Evolutionary conservation across 2,113 vertebrate genomes (phyloP).

Genomic region (Uria aalge): DNA sequence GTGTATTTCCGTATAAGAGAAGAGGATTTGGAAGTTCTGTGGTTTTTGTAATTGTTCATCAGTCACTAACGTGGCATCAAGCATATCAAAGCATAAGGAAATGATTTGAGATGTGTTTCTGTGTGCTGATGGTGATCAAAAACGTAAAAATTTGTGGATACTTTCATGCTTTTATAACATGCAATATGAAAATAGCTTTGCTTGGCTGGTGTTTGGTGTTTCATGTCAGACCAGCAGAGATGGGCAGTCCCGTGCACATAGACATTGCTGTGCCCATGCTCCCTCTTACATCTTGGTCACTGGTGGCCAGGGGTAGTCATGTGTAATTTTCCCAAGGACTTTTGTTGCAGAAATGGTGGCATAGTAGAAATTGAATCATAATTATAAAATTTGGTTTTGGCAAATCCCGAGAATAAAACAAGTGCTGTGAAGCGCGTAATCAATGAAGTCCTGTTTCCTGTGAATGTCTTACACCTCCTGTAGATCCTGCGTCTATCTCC

Average conservation of each 20-base stretch:
- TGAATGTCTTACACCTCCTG: not conserved
- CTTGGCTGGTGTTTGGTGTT: not conserved
- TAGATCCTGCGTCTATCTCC: not conserved
- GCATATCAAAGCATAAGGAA: not conserved
- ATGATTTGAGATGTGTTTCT: not conserved
- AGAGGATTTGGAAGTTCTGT: not conserved
- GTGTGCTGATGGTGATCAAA: not conserved
- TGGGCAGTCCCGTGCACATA: not conserved
- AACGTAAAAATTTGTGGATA: not conserved
- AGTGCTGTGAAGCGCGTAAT: not conserved
- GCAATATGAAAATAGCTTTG: not conserved
- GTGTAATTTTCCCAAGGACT: not conserved
- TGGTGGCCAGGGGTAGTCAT: not conserved
- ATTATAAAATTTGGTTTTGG: not conserved
- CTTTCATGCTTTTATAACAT: not conserved
- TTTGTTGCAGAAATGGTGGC: not conserved
- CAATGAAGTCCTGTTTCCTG: fast-evolving
- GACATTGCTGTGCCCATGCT: not conserved
- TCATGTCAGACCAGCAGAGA: not conserved
- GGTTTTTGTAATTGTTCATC: not conserved
- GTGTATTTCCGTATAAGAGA: not conserved
- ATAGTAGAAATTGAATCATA: not conserved
- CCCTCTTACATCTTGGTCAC: not conserved
- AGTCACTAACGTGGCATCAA: not conserved
- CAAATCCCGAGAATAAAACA: not conserved